Base-by-base conservation (phyloP, 2,888 invertebrate genomes). In the Dendrolimus houi region DNA sequence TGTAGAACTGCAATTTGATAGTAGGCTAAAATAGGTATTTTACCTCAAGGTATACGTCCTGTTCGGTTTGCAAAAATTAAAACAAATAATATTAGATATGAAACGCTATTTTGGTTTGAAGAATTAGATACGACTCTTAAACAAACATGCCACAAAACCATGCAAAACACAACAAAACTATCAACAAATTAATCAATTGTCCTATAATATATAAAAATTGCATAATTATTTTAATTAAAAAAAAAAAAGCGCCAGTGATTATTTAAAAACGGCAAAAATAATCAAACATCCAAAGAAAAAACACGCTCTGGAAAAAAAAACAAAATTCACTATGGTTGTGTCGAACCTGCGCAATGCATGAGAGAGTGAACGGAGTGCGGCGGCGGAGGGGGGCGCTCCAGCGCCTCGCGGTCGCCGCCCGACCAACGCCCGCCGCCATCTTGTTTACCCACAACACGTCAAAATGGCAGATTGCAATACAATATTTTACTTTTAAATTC, bases 271-370 rank as follows among this genome's bases (percentile, higher is more conserved):
- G 29, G 6, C 29, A 29, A 1, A 0, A 29, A 6, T 29, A 29
- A 29, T 29, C 6, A 29, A 29, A 29, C 29, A 29, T 0, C 6
- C 29, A 29, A 29, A 29, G 29, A 29, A 29, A 29, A 29, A 29
- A 29, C 3, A 29, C 6, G 29, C 6, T 29, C 29, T 47, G 47
- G 9, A 47, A 47, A 47, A 47, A 12, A 9, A 47, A 2, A 0
- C 2, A 47, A 2, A 47, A 47, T 9, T 47, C 12, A 47, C 47
- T 47, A 12, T 8, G 47, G 9, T 47, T 47, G 12, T 10, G 12
- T 7, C 47, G 47, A 74, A 94, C 95, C 95, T 92, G 96, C 95
- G 93, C 96, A 96, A 87, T 96, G 95, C 91, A 96, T 94, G 79
- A 96, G 92, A 81, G 87, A 92, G 89, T 85, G 92, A 84, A 92